phyloP scores from a whole-genome alignment of 2,888 invertebrate genomes.

The Agrochola lota region DNA sequence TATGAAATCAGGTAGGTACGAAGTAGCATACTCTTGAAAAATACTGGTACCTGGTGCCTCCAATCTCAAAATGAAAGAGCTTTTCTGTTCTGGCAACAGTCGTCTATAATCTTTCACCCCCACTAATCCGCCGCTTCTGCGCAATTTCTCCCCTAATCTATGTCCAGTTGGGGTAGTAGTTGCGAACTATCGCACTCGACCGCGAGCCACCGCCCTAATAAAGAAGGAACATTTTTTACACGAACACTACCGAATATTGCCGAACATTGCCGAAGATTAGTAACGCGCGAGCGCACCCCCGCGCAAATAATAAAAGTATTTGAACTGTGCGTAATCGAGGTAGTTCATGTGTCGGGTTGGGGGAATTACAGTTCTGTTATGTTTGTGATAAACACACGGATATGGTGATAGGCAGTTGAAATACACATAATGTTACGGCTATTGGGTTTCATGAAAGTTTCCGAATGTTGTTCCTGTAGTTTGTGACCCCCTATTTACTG shows the following conservation, averaged over 20 bases:
- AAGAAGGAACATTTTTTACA: slow-evolving; percentile 68
- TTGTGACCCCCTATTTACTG: neutral
- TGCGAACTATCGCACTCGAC: slow-evolving; percentile 69
- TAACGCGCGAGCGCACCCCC: slow-evolving; percentile 64
- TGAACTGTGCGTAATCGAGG: slow-evolving; percentile 64
- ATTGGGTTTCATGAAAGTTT: slow-evolving; percentile 29
- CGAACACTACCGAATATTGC: slow-evolving; percentile 63
- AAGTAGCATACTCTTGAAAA: neutral
- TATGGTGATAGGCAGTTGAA: slow-evolving; percentile 52
- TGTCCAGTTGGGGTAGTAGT: slow-evolving; percentile 62
- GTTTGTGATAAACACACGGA: slow-evolving; percentile 50
- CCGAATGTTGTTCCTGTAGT: slow-evolving; percentile 14
- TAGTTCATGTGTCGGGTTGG: slow-evolving; percentile 49
- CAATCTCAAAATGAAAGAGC: neutral
- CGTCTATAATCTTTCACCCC: neutral
- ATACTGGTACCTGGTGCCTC: neutral
- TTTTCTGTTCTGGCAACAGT: neutral
- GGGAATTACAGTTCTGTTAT: slow-evolving; percentile 61
- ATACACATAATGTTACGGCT: slow-evolving; percentile 24
- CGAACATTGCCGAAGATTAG: slow-evolving; percentile 66
- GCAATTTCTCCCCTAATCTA: slow-evolving; percentile 51
- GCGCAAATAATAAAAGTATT: slow-evolving; percentile 66
- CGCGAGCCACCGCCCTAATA: slow-evolving; percentile 65
- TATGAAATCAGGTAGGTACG: neutral
- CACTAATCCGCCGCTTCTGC: slow-evolving; percentile 45